A percentile compares a stretch with the other conserved stretches of the same genome.
Conservation (phyloP, 2,888 invertebrate species). For the Drepanosiphum platanoidis region DNA sequence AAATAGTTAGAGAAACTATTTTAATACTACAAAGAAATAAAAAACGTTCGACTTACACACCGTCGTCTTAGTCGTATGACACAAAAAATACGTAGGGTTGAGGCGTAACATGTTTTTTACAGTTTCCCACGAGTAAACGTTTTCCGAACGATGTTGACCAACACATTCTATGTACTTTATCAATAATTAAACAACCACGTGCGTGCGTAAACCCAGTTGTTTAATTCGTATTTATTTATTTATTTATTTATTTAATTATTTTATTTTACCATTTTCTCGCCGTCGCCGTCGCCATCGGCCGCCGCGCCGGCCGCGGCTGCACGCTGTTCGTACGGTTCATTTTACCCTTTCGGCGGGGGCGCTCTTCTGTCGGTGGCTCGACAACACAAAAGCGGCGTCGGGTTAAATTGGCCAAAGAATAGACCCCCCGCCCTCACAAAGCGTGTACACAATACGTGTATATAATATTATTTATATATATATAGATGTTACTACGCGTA, state of each 20-base stretch:
- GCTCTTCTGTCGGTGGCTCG: not conserved
- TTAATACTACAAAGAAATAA: no score
- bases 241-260: not conserved
- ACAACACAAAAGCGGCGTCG: constrained; percentile 2
- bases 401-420: constrained; percentile 18
- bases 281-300: not conserved
- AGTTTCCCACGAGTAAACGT: not conserved
- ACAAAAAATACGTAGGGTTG: no score
- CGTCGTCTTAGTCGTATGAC: no score
- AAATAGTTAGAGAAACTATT: no score
- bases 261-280: not conserved
- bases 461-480: no score
- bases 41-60: no score
- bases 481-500: not conserved
- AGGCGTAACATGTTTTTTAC: not conserved
- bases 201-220: not conserved
- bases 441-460: not conserved
- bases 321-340: not conserved
- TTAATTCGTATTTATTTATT: not conserved
- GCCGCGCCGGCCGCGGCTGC: no score
- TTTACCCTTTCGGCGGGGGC: not conserved
- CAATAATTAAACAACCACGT: not conserved
- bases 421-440: not conserved
- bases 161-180: not conserved
- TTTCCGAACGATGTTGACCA: not conserved